Conservation (phyloP, 2,797 vertebrate genomes). For the Glossophaga mutica region DNA sequence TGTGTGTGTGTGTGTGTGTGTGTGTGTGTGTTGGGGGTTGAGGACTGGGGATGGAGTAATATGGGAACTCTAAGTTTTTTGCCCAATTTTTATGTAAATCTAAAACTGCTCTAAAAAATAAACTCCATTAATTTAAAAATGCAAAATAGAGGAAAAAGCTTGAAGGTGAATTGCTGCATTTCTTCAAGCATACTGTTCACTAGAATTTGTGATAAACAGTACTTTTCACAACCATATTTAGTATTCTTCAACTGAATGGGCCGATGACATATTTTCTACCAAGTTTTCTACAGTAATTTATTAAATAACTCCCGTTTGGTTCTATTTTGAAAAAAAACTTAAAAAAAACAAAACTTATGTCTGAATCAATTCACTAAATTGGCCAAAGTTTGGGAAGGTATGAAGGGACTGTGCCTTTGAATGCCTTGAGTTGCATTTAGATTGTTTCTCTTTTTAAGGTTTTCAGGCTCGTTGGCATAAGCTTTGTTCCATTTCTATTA, state of each 20-base stretch:
- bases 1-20: background rate
- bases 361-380: background rate
- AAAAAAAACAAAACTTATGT: background rate
- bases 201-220: background rate
- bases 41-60: background rate
- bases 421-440: background rate
- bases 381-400: background rate
- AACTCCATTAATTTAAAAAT: background rate
- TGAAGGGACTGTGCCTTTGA: background rate
- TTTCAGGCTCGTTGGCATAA: background rate
- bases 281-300: background rate
- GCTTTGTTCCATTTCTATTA: conserved; percentile 15
- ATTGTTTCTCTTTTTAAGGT: conserved; percentile 14
- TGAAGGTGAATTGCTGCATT: background rate
- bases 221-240: background rate
- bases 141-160: background rate
- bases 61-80: background rate
- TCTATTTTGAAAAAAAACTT: background rate
- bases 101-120: background rate
- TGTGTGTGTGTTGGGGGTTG: background rate
- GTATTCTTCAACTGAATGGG: background rate
- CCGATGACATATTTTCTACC: background rate
- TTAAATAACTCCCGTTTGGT: background rate
- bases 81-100: background rate
- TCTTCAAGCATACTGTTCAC: background rate